phyloP scores from a whole-genome alignment of 2,888 invertebrate genomes.

The Lacanobia wlatinum region DNA sequence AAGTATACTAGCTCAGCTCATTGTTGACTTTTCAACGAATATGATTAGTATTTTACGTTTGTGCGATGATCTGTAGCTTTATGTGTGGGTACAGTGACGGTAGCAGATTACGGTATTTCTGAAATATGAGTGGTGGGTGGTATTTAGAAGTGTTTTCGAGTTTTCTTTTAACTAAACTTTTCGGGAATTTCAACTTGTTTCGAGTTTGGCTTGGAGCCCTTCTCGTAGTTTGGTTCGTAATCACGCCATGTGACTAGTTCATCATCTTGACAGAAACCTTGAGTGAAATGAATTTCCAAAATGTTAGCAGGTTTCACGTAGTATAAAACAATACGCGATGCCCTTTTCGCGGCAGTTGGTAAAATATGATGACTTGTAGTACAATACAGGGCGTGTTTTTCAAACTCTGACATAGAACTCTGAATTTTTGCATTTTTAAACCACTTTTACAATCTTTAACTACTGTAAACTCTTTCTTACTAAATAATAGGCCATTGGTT shows the following conservation, averaged over 20 bases:
- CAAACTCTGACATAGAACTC: too few species aligned
- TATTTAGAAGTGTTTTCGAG: background rate
- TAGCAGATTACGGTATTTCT: conserved; percentile 3
- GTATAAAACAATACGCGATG: conserved; percentile 1
- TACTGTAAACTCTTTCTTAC: too few species aligned
- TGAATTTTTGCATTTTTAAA: too few species aligned
- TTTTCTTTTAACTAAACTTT: background rate
- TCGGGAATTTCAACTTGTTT: background rate
- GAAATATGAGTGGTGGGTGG: background rate
- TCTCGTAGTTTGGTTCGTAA: background rate
- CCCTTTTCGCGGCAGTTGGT: background rate
- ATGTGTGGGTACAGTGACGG: background rate
- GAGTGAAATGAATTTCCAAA: background rate
- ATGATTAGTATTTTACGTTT: conserved; percentile 38
- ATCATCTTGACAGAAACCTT: background rate
- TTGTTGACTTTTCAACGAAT: conserved; percentile 54
- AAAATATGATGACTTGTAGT: background rate
- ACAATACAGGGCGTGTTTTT: background rate
- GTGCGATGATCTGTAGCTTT: conserved; percentile 33
- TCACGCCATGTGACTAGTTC: background rate
- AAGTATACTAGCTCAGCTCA: conserved; percentile 37
- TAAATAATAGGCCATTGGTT: background rate
- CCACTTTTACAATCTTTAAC: too few species aligned
- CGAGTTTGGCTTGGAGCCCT: background rate
- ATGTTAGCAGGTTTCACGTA: background rate